Percentiles rank a stretch among this genome's conserved stretches.
phyloP scores from a whole-genome alignment of 2,888 invertebrate species.

The Xanthostigma xanthostigma region DNA sequence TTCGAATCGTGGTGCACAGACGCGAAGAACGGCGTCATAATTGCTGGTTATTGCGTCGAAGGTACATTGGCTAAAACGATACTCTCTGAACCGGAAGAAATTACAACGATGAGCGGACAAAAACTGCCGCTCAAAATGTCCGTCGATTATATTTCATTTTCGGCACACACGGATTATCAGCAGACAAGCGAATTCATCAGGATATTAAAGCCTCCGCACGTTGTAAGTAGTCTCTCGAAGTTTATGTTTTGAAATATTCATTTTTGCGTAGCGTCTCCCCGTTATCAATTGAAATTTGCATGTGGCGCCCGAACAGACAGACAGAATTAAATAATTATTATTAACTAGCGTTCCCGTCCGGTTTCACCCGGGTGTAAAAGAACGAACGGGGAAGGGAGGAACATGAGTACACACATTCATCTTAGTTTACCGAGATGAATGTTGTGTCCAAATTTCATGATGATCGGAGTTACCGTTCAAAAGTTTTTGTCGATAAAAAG shows the following conservation, averaged over 20 bases:
- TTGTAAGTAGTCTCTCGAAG: constrained; percentile 38
- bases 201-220: constrained; percentile 86
- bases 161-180: constrained; percentile 96
- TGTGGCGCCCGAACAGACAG: no score
- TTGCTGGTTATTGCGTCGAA: constrained; percentile 88
- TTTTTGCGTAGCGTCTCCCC: no score
- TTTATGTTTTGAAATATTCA: not conserved
- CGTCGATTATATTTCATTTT: constrained; percentile 98
- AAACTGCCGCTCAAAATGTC: constrained; percentile 93
- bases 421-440: no score
- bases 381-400: no score
- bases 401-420: no score
- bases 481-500: no score
- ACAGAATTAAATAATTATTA: no score
- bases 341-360: no score
- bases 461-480: no score
- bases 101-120: constrained; percentile 87
- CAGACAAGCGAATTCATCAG: constrained; percentile 97
- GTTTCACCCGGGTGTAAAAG: no score
- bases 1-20: constrained; percentile 99
- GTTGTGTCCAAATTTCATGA: no score
- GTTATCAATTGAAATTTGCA: no score
- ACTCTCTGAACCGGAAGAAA: constrained; percentile 94
- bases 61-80: constrained; percentile 86
- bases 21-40: constrained; percentile 94